These are phyloP conservation scores for Delia radicum DNA, from an alignment of 1,140 invertebrate genomes.

Conservation along the genomic window DNA sequence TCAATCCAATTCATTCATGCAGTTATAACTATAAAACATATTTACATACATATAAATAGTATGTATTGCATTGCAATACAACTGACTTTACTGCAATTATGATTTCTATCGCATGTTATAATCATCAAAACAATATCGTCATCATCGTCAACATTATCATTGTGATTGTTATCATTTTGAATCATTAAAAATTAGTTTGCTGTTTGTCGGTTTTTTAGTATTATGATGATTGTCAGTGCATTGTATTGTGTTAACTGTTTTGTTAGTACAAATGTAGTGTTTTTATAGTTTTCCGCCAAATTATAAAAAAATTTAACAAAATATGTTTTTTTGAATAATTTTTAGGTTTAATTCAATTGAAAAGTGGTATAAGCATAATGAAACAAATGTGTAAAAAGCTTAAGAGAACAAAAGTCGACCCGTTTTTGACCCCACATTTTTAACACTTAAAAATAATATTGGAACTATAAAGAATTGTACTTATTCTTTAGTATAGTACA, in stretches of 20 bases:
- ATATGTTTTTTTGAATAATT: too few species aligned
- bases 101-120: constrained; percentile 3
- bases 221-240: not conserved
- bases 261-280: not conserved
- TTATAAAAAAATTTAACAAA: not conserved
- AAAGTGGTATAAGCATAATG: too few species aligned
- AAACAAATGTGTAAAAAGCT: too few species aligned
- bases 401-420: too few species aligned
- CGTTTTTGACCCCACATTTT: too few species aligned
- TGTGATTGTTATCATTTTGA: not conserved
- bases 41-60: not conserved
- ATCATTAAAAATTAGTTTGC: too few species aligned
- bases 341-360: too few species aligned
- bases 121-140: not conserved
- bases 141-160: not conserved
- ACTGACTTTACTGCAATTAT: constrained; percentile 6
- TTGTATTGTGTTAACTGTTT: not conserved
- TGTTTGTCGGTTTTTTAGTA: too few species aligned
- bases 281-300: not conserved
- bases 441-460: too few species aligned
- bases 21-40: not conserved
- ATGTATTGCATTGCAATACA: not conserved
- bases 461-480: too few species aligned
- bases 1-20: too few species aligned
- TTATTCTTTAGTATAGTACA: too few species aligned